A percentile compares a stretch with the other conserved stretches of the same genome.
These are phyloP conservation scores for Leptinotarsa rubiginosa DNA, from an alignment of 2,888 invertebrate species.

Conservation along the genomic window DNA sequence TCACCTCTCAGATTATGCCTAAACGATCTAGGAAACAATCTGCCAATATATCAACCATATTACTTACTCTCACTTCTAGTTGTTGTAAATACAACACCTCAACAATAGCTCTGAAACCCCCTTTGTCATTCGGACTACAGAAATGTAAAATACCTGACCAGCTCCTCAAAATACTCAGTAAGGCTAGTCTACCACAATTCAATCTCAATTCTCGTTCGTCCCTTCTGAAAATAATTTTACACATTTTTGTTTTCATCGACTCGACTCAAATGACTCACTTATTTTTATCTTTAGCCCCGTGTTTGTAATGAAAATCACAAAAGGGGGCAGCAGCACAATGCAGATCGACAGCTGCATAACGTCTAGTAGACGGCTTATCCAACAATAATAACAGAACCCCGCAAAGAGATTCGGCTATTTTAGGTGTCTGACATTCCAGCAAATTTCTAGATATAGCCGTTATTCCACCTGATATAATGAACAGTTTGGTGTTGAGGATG, in stretches of 20 bases:
- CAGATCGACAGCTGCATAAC: constrained; percentile 81
- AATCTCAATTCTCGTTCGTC: constrained; percentile 85
- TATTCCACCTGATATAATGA: constrained; percentile 86
- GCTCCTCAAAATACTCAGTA: constrained; percentile 87
- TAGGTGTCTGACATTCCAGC: constrained; percentile 86
- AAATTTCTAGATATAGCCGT: constrained; percentile 85
- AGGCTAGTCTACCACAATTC: constrained; percentile 85
- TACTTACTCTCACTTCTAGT: constrained; percentile 87
- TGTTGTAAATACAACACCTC: constrained; percentile 87
- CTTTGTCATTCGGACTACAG: constrained; percentile 81
- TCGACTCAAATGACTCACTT: constrained; percentile 66
- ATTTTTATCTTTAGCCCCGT: constrained; percentile 78
- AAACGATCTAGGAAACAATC: no score
- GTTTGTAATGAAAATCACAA: constrained; percentile 88
- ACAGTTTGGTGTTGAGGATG: constrained; percentile 83
- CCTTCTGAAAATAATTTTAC: constrained; percentile 61
- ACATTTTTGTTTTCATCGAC: not conserved
- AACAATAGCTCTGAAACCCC: constrained; percentile 82
- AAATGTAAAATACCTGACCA: constrained; percentile 93
- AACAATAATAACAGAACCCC: constrained; percentile 87
- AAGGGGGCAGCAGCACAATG: constrained; percentile 92
- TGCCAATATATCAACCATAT: not conserved
- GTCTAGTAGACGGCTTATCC: constrained; percentile 85
- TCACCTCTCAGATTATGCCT: no score
- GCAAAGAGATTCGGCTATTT: constrained; percentile 90